A percentile compares a stretch with the other conserved stretches of the same genome.
Conservation (phyloP, 2,888 invertebrate genomes). For the Diogma glabrata region DNA sequence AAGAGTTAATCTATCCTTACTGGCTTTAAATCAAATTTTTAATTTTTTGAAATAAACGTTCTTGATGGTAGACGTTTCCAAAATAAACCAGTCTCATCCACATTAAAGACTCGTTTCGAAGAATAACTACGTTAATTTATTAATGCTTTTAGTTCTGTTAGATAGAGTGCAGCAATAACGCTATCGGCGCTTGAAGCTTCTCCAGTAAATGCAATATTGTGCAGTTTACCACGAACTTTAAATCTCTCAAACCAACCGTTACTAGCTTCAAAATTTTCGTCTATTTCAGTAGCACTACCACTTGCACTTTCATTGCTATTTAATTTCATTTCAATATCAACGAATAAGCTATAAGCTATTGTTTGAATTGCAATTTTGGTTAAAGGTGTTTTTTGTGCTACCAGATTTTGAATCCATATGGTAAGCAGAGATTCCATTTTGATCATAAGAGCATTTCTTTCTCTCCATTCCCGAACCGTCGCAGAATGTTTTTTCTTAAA, state of each 20-base stretch:
- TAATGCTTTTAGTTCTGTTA: conserved; percentile 19
- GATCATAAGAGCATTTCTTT: too few species aligned
- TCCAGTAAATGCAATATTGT: conserved; percentile 20
- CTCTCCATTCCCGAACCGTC: too few species aligned
- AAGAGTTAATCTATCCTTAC: conserved; percentile 24
- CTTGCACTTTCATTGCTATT: too few species aligned
- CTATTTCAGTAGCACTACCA: background rate
- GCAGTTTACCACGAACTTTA: conserved; percentile 14
- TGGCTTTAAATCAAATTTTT: conserved; percentile 19
- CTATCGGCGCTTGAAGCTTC: conserved; percentile 20
- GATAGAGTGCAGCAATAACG: conserved; percentile 17
- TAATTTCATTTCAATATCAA: too few species aligned
- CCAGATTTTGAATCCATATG: too few species aligned
- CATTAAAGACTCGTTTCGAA: conserved; percentile 15
- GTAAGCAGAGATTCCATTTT: too few species aligned
- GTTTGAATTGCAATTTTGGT: too few species aligned
- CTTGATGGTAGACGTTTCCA: too few species aligned
- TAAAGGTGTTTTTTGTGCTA: too few species aligned
- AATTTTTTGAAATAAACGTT: too few species aligned
- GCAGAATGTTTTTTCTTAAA: too few species aligned
- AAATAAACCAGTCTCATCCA: conserved; percentile 19
- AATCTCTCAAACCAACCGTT: conserved; percentile 20
- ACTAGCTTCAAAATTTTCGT: conserved; percentile 20
- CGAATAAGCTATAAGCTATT: too few species aligned
- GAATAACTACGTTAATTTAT: conserved; percentile 17